Base-by-base conservation (phyloP, 2,797 vertebrate species). In the Hippocampus kuda region DNA sequence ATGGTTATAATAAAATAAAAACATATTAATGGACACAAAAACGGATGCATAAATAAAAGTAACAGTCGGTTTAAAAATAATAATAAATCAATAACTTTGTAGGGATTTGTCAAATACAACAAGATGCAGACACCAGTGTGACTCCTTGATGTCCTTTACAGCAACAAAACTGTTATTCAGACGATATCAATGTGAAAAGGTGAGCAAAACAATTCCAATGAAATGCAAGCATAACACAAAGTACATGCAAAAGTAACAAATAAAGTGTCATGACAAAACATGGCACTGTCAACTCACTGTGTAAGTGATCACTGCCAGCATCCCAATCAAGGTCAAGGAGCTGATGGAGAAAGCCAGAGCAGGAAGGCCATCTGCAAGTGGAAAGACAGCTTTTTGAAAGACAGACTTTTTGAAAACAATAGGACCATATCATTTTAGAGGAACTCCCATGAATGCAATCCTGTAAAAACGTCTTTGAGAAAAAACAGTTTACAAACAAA, bases 281-380 rank as follows among this genome's bases (percentile, higher is more conserved):
- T 71, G 74, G 69, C 69, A 65, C 51, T 82, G 72, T 78, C 76
- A 72, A 95, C 96, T 97, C 91, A 99, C 97, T 69, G 95, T 99
- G 84, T 99, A 99, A 75, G 94, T 98, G 89, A 99, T 95, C 77
- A 97, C 93, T 83, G 95, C 96, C 90, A 99, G 83, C 97, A 99
- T 98, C 85, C 96, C 97, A 85, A 99, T 93, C 91, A 99, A 92
- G 81, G 97, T 99, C 90, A 99, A 87, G 72, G 95, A 92, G 86
- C 97, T 98, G 90, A 98, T 96, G 83, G 97, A 98, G 90, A 99
- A 99, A 11, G 95, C 94, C 77, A 98, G 89, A 24, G 96, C 94
- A 66, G 92, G 91, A 85, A 98, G 89, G 69, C 95, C 97, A 93
- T 94, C 97, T 99, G 90, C 24, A 88, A 34, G 67, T n/a, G 68